Evolutionary conservation across 2,113 vertebrate genomes (phyloP).

Genomic region (Siphamia tubifer): DNA sequence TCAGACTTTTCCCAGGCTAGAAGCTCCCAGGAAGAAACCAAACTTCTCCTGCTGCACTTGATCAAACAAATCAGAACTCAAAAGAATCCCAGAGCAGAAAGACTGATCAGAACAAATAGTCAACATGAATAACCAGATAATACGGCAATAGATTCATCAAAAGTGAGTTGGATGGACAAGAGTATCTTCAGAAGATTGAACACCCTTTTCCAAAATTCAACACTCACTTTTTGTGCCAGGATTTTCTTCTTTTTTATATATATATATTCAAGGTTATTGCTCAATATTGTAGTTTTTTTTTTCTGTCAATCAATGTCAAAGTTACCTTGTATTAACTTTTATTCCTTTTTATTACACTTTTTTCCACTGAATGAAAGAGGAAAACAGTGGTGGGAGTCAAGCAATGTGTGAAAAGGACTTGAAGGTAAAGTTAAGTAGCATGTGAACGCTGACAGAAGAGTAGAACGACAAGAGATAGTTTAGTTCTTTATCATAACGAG

Average conservation of each 20-base stretch:
- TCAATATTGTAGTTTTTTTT: no score
- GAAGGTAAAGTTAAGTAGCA: neutral
- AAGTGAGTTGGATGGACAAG: neutral
- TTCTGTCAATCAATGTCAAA: no score
- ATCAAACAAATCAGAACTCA: constrained; percentile 12
- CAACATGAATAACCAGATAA: neutral
- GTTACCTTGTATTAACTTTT: no score
- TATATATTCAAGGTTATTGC: no score
- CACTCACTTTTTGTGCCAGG: no score
- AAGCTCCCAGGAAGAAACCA: constrained; percentile 77
- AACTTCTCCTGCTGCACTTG: constrained; percentile 85
- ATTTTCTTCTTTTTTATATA: no score
- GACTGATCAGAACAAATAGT: constrained; percentile 29
- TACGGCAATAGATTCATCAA: neutral
- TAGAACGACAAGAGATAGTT: neutral
- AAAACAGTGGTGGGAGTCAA: constrained; percentile 9
- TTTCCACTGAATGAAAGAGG: no score
- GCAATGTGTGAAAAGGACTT: neutral
- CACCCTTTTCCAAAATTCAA: no score
- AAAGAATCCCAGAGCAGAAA: constrained; percentile 2
- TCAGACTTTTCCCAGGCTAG: constrained; percentile 81
- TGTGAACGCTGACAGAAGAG: neutral
- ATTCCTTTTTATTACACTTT: no score
- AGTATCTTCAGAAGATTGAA: no score
- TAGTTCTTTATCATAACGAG: neutral